Evolutionary conservation across 2,113 vertebrate genomes (phyloP).

Genomic region (Sinocyclocheilus anshuiensis): DNA sequence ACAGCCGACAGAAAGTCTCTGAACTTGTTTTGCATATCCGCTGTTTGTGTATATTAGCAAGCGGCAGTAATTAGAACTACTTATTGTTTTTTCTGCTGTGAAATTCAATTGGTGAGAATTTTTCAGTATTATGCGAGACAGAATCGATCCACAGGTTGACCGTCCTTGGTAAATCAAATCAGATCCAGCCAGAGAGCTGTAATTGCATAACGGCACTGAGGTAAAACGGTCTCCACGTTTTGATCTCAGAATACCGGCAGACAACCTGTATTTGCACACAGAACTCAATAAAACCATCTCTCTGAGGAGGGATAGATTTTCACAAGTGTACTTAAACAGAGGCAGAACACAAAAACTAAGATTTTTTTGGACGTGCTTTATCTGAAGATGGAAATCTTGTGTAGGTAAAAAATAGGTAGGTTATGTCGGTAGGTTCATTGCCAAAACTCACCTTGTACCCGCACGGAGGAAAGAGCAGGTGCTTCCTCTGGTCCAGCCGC

Average conservation of each 20-base stretch:
- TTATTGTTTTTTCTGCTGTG: not conserved
- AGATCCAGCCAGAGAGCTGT: slow-evolving; percentile 29
- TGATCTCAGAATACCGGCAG: slow-evolving; percentile 19
- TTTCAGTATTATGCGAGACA: slow-evolving; percentile 36
- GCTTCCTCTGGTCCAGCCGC: slow-evolving; percentile 89
- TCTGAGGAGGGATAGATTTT: slow-evolving; percentile 25
- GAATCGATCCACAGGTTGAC: slow-evolving; percentile 42
- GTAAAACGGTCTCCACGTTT: slow-evolving; percentile 27
- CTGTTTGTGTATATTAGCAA: slow-evolving; percentile 29
- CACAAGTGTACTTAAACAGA: slow-evolving; percentile 18
- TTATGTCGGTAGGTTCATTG: not conserved
- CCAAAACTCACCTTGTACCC: slow-evolving; percentile 80
- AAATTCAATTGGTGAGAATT: slow-evolving; percentile 39
- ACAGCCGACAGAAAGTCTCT: not conserved
- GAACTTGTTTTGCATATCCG: slow-evolving; percentile 4
- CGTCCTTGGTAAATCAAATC: slow-evolving; percentile 35
- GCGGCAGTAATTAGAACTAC: slow-evolving; percentile 3
- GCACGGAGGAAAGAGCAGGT: slow-evolving; percentile 88
- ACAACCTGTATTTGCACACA: slow-evolving; percentile 45
- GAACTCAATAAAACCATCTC: slow-evolving; percentile 43
- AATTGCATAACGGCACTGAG: slow-evolving; percentile 35
- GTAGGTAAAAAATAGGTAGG: not conserved
- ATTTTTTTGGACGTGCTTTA: not conserved
- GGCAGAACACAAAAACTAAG: not conserved
- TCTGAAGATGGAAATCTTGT: not conserved